These are phyloP conservation scores for Delichon dasypus DNA, from an alignment of 2,797 vertebrate genomes.

Conservation along the genomic window DNA sequence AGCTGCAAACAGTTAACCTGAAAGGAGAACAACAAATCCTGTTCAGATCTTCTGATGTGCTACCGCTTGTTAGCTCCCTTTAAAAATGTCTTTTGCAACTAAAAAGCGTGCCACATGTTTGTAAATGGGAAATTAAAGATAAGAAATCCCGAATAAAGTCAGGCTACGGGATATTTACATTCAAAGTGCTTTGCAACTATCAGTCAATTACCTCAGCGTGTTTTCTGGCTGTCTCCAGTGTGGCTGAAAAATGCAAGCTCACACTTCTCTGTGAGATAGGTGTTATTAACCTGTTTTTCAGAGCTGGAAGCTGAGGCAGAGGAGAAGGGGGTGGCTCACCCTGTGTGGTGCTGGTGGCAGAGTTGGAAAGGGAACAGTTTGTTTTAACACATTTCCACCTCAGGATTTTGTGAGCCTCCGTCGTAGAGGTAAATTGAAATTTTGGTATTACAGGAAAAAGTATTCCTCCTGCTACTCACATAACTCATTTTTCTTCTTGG, in stretches of 20 bases:
- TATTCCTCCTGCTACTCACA: not conserved
- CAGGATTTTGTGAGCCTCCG: not conserved
- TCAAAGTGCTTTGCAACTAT: constrained; percentile 10
- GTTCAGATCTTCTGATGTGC: not conserved
- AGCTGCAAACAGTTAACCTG: not conserved
- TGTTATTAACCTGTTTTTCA: constrained; percentile 18
- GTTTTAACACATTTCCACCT: not conserved
- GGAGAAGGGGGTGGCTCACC: not conserved
- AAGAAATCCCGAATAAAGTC: constrained; percentile 19
- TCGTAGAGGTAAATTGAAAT: not conserved
- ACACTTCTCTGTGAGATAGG: not conserved
- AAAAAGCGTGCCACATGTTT: constrained; percentile 1
- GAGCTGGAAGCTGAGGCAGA: not conserved
- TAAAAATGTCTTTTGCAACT: constrained; percentile 5
- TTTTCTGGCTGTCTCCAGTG: not conserved
- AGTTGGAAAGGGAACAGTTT: not conserved
- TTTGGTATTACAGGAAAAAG: not conserved
- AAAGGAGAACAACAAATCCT: not conserved
- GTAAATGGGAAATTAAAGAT: constrained; percentile 34
- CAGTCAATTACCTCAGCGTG: not conserved
- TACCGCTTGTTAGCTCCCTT: not conserved
- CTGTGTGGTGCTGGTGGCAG: not conserved
- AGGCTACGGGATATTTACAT: not conserved
- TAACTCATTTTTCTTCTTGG: not conserved
- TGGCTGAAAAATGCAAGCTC: constrained; percentile 20